Evolutionary conservation across 2,888 invertebrate genomes (phyloP).

Genomic region (Philereme transversata): DNA sequence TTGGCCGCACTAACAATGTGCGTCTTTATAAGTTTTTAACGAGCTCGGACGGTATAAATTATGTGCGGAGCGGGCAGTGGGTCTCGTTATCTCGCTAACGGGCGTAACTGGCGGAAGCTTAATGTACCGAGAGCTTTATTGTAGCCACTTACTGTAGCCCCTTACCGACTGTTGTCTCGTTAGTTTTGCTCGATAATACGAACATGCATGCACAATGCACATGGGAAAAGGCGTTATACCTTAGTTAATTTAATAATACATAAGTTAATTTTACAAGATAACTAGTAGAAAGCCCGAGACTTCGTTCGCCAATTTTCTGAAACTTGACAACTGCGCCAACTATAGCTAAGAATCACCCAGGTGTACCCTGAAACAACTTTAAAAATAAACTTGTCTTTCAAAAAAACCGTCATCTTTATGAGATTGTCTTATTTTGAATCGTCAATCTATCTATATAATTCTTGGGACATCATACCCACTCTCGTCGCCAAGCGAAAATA

Average conservation of each 20-base stretch:
- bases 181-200: slow-evolving; percentile 35
- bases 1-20: slow-evolving; percentile 83
- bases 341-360: too few relatives aligned
- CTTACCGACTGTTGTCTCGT: slow-evolving; percentile 50
- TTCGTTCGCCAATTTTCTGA: too few relatives aligned
- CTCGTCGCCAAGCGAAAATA: neutral
- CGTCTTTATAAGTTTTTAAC: slow-evolving; percentile 85
- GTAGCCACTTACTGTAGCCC: slow-evolving; percentile 74
- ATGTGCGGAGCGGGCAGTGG: slow-evolving; percentile 79
- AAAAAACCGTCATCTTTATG: too few relatives aligned
- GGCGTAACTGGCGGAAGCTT: slow-evolving; percentile 79
- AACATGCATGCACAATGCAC: slow-evolving; percentile 9
- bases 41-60: slow-evolving; percentile 83
- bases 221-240: slow-evolving; percentile 8
- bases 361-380: too few relatives aligned
- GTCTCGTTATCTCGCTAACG: slow-evolving; percentile 83
- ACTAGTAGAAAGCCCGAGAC: too few relatives aligned
- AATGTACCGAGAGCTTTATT: slow-evolving; percentile 83
- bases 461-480: neutral
- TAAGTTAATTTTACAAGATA: too few relatives aligned
- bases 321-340: too few relatives aligned
- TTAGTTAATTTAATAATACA: too few relatives aligned
- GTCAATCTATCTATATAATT: too few relatives aligned
- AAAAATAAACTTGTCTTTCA: too few relatives aligned
- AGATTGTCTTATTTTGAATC: too few relatives aligned